These are phyloP conservation scores for Drosophila willistoni DNA, from an alignment of 1,140 invertebrate species.

Conservation along the genomic window DNA sequence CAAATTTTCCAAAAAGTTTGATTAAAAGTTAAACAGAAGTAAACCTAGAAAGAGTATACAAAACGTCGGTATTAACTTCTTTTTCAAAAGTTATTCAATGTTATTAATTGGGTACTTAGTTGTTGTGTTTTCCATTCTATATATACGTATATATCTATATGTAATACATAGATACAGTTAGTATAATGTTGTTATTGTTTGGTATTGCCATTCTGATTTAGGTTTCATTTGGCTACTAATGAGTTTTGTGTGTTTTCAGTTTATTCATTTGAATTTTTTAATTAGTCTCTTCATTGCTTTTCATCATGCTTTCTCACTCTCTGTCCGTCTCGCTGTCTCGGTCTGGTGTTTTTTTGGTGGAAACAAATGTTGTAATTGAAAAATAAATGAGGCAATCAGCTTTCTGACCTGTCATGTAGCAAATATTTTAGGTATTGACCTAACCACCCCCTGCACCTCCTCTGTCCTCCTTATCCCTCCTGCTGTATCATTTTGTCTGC, in stretches of 20 bases:
- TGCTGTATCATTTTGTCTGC: not conserved
- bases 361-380: conserved; percentile 79
- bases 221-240: conserved; percentile 61
- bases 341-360: conserved; percentile 37
- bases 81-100: too few relatives aligned
- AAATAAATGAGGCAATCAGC: conserved; percentile 81
- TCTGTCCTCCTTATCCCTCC: not conserved
- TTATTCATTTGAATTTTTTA: conserved; percentile 78
- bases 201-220: conserved; percentile 43
- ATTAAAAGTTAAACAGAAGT: too few relatives aligned
- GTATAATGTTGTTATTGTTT: conserved; percentile 28
- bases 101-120: conserved; percentile 51
- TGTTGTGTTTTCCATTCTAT: conserved; percentile 36
- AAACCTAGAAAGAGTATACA: too few relatives aligned
- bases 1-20: too few relatives aligned
- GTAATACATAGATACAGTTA: not conserved
- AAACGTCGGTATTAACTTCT: too few relatives aligned
- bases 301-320: conserved; percentile 28
- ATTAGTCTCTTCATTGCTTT: conserved; percentile 70
- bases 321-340: conserved; percentile 19
- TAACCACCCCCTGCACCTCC: not conserved
- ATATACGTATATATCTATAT: not conserved
- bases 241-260: conserved; percentile 78
- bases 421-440: conserved; percentile 78
- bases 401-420: conserved; percentile 76